Evolutionary conservation across 2,888 invertebrate genomes (phyloP).

Genomic region (Sphaerophoria taeniata): DNA sequence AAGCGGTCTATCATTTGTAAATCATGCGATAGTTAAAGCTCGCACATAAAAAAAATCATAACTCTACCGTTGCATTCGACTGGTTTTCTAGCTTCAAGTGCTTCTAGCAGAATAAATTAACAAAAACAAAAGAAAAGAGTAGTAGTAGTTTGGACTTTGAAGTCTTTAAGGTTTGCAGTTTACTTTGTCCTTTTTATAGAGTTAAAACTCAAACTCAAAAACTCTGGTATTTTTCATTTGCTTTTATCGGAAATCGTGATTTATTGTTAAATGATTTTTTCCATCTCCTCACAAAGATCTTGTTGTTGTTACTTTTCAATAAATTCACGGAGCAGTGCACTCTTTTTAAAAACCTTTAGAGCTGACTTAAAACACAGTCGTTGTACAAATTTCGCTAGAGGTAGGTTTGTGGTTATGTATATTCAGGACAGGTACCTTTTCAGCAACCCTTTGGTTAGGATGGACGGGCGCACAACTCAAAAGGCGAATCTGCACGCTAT

Average conservation of each 20-base stretch:
- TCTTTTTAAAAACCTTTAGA: conserved; percentile 16
- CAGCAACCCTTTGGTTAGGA: conserved; percentile 56
- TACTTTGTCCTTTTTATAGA: conserved; percentile 1
- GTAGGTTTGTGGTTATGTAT: neutral
- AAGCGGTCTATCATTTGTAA: too few relatives aligned
- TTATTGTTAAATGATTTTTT: conserved; percentile 64
- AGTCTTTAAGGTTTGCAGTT: conserved; percentile 21
- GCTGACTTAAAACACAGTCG: neutral
- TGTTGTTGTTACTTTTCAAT: conserved; percentile 53
- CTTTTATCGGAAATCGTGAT: conserved; percentile 72
- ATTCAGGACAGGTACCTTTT: neutral
- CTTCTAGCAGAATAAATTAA: conserved; percentile 49
- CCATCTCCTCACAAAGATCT: too few relatives aligned
- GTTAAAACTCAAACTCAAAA: conserved; percentile 27
- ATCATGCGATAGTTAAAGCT: too few relatives aligned
- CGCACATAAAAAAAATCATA: too few relatives aligned
- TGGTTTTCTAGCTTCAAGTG: conserved; percentile 49
- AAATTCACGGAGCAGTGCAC: conserved; percentile 52
- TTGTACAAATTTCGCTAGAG: conserved; percentile 12
- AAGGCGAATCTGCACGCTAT: conserved; percentile 61
- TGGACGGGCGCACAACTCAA: conserved; percentile 38
- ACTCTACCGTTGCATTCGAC: neutral
- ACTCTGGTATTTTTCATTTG: conserved; percentile 57
- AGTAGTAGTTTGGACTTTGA: conserved; percentile 30
- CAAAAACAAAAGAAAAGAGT: conserved; percentile 10